These are phyloP conservation scores for Nesoenas mayeri DNA, from an alignment of 2,113 vertebrate genomes.

Conservation along the genomic window DNA sequence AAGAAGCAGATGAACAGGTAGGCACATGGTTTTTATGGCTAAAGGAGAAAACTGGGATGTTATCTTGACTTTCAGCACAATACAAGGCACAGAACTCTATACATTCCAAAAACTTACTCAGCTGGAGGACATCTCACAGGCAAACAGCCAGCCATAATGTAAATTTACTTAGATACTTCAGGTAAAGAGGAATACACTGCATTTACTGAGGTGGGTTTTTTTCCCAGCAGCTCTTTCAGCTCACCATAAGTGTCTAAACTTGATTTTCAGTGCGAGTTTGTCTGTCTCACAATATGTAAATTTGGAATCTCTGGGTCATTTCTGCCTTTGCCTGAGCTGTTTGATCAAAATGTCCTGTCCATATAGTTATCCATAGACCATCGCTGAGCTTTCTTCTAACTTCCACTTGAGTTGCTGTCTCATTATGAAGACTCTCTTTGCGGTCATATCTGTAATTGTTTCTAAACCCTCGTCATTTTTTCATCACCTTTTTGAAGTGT, in stretches of 20 bases:
- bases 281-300: background rate
- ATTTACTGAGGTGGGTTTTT: background rate
- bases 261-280: background rate
- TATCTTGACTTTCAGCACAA: background rate
- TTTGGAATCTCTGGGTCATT: background rate
- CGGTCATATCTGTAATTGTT: background rate
- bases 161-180: background rate
- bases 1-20: background rate
- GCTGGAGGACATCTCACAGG: background rate
- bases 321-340: background rate
- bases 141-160: background rate
- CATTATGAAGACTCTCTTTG: background rate
- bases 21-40: background rate
- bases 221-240: background rate
- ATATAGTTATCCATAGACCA: background rate
- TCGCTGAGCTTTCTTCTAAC: background rate
- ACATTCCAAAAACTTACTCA: background rate
- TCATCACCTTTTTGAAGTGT: conserved; percentile 35
- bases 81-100: background rate
- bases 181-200: background rate
- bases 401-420: background rate
- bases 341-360: background rate
- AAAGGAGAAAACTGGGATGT: background rate
- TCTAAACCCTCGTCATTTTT: conserved; percentile 18
- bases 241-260: background rate